Conservation (phyloP, 30 jellyfish, hydroid and myxozoan species). For the Nemopilema nomurai region DNA sequence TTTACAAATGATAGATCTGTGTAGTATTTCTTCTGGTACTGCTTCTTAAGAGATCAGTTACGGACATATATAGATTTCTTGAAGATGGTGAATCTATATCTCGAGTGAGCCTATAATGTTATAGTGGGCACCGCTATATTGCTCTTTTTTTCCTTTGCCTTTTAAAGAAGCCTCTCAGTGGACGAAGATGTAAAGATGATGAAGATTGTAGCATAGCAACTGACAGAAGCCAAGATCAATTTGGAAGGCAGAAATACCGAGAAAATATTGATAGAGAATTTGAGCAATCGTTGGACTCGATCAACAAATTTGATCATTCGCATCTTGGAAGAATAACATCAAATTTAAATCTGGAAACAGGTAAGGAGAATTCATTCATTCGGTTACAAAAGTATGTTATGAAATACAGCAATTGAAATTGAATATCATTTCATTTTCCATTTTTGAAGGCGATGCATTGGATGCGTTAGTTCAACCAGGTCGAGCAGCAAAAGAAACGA, state of each 20-base stretch:
- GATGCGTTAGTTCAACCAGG: slow-evolving; percentile 29
- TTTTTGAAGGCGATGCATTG: slow-evolving; percentile 56
- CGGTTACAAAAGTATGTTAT: too few species aligned
- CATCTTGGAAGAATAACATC: slow-evolving; percentile 88
- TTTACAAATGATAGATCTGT: too few species aligned
- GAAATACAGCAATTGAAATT: background rate
- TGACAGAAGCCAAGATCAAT: background rate
- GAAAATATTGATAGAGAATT: slow-evolving; percentile 67
- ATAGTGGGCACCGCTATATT: too few species aligned
- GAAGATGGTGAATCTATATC: too few species aligned
- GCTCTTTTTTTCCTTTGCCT: too few species aligned
- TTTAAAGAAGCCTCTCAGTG: slow-evolving; percentile 36
- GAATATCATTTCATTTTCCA: background rate
- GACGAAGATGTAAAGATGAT: slow-evolving; percentile 31
- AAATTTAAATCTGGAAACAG: slow-evolving; percentile 55
- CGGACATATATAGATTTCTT: too few species aligned
- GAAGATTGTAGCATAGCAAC: background rate
- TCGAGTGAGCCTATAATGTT: too few species aligned
- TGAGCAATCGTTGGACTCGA: slow-evolving; percentile 82
- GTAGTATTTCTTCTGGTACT: too few species aligned
- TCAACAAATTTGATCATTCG: slow-evolving; percentile 76
- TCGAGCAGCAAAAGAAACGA: background rate
- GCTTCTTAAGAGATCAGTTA: too few species aligned
- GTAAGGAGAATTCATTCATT: slow-evolving; percentile 32
- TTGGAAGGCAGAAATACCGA: slow-evolving; percentile 44